phyloP scores from a whole-genome alignment of 2,113 vertebrate species.

The Corvus cornix region DNA sequence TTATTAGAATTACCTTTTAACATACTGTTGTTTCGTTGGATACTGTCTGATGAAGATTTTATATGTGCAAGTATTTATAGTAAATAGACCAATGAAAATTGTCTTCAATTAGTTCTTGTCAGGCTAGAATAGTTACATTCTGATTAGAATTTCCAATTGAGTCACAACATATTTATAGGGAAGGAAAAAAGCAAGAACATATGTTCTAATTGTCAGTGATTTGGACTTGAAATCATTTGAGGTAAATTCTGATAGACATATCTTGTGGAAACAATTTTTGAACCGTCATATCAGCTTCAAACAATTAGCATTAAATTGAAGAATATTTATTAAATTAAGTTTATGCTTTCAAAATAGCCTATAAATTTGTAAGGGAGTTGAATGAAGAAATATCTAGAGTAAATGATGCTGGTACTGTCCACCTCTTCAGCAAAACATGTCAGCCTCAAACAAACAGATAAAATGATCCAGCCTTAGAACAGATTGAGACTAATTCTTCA shows the following conservation, averaged over 20 bases:
- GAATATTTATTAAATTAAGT: neutral
- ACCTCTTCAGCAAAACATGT: neutral
- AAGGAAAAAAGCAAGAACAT: neutral
- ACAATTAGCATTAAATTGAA: neutral
- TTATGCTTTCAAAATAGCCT: neutral
- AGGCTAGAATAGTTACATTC: neutral
- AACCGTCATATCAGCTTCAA: neutral
- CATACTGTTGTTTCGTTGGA: neutral
- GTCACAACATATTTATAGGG: neutral
- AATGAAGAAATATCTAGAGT: neutral
- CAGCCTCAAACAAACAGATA: neutral
- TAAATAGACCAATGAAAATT: neutral
- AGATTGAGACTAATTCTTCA: neutral
- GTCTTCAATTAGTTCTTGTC: neutral
- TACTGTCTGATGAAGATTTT: neutral
- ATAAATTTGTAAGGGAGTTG: neutral
- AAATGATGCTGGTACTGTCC: neutral
- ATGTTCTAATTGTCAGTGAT: neutral
- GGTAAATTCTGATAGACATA: neutral
- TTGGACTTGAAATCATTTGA: neutral
- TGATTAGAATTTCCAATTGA: neutral
- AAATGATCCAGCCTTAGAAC: neutral
- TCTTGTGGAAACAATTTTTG: neutral
- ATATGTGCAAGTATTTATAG: neutral
- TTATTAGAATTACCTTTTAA: neutral